Base-by-base conservation (phyloP, 2,888 invertebrate species). In the Lissonota sp. region DNA sequence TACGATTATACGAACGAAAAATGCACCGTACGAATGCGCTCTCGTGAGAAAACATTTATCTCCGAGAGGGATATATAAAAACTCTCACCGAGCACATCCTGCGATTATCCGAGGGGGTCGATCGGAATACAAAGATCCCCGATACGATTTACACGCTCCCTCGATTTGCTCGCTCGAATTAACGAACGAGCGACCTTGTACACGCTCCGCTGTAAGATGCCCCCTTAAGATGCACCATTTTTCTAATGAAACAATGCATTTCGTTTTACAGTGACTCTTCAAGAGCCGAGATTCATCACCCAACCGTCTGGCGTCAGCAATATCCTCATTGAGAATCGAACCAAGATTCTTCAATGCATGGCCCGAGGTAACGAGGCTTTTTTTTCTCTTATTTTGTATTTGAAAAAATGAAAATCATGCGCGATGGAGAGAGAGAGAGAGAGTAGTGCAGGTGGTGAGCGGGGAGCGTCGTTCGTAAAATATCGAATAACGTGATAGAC, bases 341-440 rank as follows among this genome's bases (percentile, higher is more conserved):
- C 96, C 63, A 98, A 98, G 94, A 97, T 98, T 92, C 94, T 99
- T 85, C 97, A 98, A 93, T 99, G 98, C 93, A 96, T 97, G 93
- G 98, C 98, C 14, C 94, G 96, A 92, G 98, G 98, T 97, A 93
- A 91, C 85, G 88, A 40, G 53, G 16, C 4, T 1, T 7, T 75
- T 51, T 51, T 16, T 16, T 8, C 62, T 57, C 57, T 63, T 12
- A 51, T 69, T 57, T 26, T 63, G 6, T 62, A 7, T 12, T 57
- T 40, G 55, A 70, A 79, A 42, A 77, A 49, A 37, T 14, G 7
- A 26, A 26, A 66, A 75, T 51, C 12, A 40, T 57, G 51, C 51
- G 26, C 26, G 26, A 26, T 53, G 8, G 40, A 60, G 70, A 39
- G 40, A 42, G 69, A 62, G 12, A 51, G 12, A 37, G 46, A 49